These are phyloP conservation scores for Orientallactaga sibirica DNA, from an alignment of 2,797 vertebrate genomes.

Conservation along the genomic window DNA sequence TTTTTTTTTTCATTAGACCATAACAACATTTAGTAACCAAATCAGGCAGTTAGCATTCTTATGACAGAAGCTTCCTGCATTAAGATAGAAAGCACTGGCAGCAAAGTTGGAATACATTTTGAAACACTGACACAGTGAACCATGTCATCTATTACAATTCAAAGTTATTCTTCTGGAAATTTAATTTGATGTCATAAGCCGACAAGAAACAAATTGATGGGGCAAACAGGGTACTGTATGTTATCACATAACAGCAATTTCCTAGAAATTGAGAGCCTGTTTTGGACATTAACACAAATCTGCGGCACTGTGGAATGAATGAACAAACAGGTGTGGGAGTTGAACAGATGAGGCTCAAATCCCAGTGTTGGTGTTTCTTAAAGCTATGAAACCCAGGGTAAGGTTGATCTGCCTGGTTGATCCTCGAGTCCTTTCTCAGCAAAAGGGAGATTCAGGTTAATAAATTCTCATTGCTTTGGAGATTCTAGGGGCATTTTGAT, in stretches of 20 bases:
- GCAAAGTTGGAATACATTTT: slow-evolving; percentile 51
- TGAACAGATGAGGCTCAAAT: slow-evolving; percentile 31
- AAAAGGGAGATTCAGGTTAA: slow-evolving; percentile 1
- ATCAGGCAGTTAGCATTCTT: slow-evolving; percentile 65
- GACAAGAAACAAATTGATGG: neutral
- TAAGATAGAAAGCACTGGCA: slow-evolving; percentile 53
- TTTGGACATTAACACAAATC: neutral
- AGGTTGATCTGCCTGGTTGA: neutral
- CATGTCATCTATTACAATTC: slow-evolving; percentile 54
- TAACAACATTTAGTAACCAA: slow-evolving; percentile 57
- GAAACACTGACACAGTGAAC: slow-evolving; percentile 53
- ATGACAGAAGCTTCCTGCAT: slow-evolving; percentile 58
- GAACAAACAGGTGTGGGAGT: neutral
- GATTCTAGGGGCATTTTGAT: neutral
- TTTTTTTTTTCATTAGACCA: slow-evolving; percentile 62
- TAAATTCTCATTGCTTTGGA: slow-evolving; percentile 34
- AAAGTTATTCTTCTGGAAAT: slow-evolving; percentile 66
- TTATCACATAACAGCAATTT: slow-evolving; percentile 24
- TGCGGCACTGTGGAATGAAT: neutral
- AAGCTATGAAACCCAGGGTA: neutral
- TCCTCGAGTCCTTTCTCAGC: neutral
- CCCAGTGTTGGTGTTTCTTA: neutral
- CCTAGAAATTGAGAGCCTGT: slow-evolving; percentile 42
- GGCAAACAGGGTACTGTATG: neutral
- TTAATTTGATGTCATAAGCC: slow-evolving; percentile 57